These are phyloP conservation scores for Lochmaea capreae DNA, from an alignment of 2,888 invertebrate genomes.

Conservation along the genomic window DNA sequence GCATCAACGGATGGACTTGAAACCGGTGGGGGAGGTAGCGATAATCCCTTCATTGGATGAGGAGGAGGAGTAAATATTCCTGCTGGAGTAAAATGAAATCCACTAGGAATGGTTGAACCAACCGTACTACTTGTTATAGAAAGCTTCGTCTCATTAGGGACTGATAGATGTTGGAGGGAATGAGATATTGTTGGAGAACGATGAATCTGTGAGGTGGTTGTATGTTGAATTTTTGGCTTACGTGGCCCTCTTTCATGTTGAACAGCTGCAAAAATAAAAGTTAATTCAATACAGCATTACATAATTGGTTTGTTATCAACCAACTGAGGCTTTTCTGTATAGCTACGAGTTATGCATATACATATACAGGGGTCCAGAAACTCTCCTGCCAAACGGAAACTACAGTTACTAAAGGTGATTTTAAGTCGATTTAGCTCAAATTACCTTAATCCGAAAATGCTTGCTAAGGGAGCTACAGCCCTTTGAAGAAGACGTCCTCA, in stretches of 20 bases:
- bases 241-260: constrained; percentile 97
- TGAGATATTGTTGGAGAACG: constrained; percentile 49
- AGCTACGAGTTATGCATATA: too few species aligned
- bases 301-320: too few species aligned
- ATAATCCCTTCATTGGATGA: constrained; percentile 63
- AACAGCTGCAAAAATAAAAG: constrained; percentile 76
- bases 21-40: constrained; percentile 64
- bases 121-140: constrained; percentile 43
- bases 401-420: too few species aligned
- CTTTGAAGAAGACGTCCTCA: too few species aligned
- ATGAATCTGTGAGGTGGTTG: constrained; percentile 52
- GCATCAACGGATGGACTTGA: constrained; percentile 55
- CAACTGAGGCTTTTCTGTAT: too few species aligned
- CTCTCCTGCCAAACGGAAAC: too few species aligned
- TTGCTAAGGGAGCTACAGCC: too few species aligned
- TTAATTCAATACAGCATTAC: too few species aligned
- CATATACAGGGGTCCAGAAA: too few species aligned
- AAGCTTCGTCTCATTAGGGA: constrained; percentile 56
- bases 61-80: constrained; percentile 60
- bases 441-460: too few species aligned
- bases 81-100: constrained; percentile 59
- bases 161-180: constrained; percentile 63
- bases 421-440: too few species aligned
- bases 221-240: constrained; percentile 84
- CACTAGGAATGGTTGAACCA: constrained; percentile 32